A percentile compares a stretch with the other conserved stretches of the same genome.
phyloP scores from a whole-genome alignment of 2,888 invertebrate genomes.

The Scaptomyza tumidula region DNA sequence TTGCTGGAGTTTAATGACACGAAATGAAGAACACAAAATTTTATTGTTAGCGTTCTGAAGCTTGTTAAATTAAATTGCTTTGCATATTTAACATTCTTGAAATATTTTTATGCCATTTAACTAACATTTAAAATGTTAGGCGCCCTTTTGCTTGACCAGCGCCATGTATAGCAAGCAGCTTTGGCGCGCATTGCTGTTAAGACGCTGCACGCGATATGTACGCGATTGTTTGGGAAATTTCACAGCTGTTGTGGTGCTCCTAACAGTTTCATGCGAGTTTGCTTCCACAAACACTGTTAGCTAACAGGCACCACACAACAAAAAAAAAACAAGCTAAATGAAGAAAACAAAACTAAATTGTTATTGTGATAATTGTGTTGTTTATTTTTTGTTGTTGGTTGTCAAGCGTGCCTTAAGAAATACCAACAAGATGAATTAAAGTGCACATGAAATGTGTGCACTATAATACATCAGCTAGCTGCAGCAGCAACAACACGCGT shows the following conservation, averaged over 20 bases:
- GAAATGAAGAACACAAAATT: not conserved
- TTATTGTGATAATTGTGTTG: conserved; percentile 46
- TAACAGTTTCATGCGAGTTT: conserved; percentile 41
- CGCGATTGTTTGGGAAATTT: conserved; percentile 63
- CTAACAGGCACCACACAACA: conserved; percentile 42
- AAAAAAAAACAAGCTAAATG: conserved; percentile 36
- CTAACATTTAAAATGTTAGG: conserved; percentile 30
- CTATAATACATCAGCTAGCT: conserved; percentile 9
- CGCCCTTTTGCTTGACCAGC: conserved; percentile 9
- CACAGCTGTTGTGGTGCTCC: conserved; percentile 44
- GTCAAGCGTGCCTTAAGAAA: not conserved
- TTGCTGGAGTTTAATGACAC: not conserved
- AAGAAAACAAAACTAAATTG: conserved; percentile 44
- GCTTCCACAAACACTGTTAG: conserved; percentile 28
- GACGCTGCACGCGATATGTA: conserved; percentile 11
- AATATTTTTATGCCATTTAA: not conserved
- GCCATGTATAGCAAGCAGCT: conserved; percentile 38
- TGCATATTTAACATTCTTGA: not conserved
- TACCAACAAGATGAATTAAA: conserved; percentile 49
- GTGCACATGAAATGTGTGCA: conserved; percentile 27
- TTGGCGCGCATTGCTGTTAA: conserved; percentile 33
- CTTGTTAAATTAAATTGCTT: conserved; percentile 7
- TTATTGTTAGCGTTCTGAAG: not conserved
- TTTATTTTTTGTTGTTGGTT: conserved; percentile 11
- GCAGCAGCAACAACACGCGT: conserved; percentile 24